Percentiles rank a stretch among this genome's conserved stretches.
phyloP scores from a whole-genome alignment of 2,888 invertebrate species.

The Rhingia campestris region DNA sequence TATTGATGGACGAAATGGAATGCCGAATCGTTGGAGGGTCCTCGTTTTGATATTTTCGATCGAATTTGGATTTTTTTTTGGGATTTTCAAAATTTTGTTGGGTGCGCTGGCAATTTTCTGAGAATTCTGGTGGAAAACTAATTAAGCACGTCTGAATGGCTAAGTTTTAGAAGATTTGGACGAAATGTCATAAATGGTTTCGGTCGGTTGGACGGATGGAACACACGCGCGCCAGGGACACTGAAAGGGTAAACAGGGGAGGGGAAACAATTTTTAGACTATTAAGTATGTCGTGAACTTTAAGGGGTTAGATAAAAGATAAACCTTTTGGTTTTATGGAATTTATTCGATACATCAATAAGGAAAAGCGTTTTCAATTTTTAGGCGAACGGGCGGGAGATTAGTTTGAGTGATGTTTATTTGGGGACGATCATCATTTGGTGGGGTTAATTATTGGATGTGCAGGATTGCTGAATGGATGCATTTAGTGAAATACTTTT shows the following conservation, averaged over 20 bases:
- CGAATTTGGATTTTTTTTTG: conserved; percentile 55
- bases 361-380: conserved; percentile 20
- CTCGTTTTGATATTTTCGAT: conserved; percentile 73
- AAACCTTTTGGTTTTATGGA: conserved; percentile 53
- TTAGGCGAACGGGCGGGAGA: too few relatives aligned
- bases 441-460: too few relatives aligned
- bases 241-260: conserved; percentile 57
- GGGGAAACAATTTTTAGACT: not conserved
- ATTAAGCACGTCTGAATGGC: conserved; percentile 68
- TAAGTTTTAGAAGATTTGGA: conserved; percentile 50
- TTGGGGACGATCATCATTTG: too few relatives aligned
- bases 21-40: conserved; percentile 66
- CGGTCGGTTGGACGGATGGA: conserved; percentile 27
- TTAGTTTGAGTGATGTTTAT: too few relatives aligned
- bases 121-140: conserved; percentile 49
- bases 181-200: conserved; percentile 66
- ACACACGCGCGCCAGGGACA: not conserved
- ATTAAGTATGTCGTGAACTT: conserved; percentile 58
- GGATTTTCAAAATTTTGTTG: not conserved
- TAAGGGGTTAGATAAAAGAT: conserved; percentile 35
- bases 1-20: conserved; percentile 73
- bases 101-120: conserved; percentile 15
- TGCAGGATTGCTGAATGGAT: too few relatives aligned
- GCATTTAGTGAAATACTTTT: too few relatives aligned
- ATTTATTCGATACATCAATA: conserved; percentile 34